These are phyloP conservation scores for Melieria crassipennis DNA, from an alignment of 2,888 invertebrate genomes.

Conservation along the genomic window DNA sequence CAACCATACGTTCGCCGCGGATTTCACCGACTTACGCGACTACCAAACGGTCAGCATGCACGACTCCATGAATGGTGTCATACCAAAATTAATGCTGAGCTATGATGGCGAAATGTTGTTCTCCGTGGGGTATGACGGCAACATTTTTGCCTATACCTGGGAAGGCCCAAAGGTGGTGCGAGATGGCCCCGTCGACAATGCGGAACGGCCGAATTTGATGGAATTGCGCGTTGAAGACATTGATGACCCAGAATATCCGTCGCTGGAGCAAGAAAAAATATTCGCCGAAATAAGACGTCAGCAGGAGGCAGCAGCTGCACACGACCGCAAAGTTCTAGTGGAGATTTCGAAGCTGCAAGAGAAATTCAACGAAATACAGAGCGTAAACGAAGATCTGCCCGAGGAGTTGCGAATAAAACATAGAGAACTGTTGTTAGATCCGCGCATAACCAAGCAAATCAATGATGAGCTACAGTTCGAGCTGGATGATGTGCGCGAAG, in stretches of 20 bases:
- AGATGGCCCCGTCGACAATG: slow-evolving; percentile 35
- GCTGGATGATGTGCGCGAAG: slow-evolving; percentile 72
- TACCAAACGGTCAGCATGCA: slow-evolving; percentile 80
- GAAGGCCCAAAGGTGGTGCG: slow-evolving; percentile 54
- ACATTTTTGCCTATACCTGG: slow-evolving; percentile 77
- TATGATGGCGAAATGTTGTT: slow-evolving; percentile 69
- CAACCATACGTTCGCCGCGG: slow-evolving; percentile 66
- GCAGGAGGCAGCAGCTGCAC: slow-evolving; percentile 65
- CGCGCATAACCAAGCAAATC: slow-evolving; percentile 73
- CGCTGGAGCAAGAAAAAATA: slow-evolving; percentile 74
- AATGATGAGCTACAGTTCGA: slow-evolving; percentile 71
- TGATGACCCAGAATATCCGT: slow-evolving; percentile 53
- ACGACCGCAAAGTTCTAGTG: slow-evolving; percentile 71
- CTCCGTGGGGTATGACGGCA: slow-evolving; percentile 79
- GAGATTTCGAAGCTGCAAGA: slow-evolving; percentile 69
- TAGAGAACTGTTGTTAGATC: slow-evolving; percentile 75
- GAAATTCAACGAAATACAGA: slow-evolving; percentile 70
- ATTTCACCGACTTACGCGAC: slow-evolving; percentile 71
- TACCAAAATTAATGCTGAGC: slow-evolving; percentile 74
- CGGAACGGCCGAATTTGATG: background rate
- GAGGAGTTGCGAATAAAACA: slow-evolving; percentile 70
- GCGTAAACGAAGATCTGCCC: slow-evolving; percentile 70
- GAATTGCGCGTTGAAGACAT: slow-evolving; percentile 50
- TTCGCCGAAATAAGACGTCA: slow-evolving; percentile 69
- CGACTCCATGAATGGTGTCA: slow-evolving; percentile 75